A percentile compares a stretch with the other conserved stretches of the same genome.
Evolutionary conservation across 2,113 vertebrate species (phyloP).

Genomic region (Alces alces): DNA sequence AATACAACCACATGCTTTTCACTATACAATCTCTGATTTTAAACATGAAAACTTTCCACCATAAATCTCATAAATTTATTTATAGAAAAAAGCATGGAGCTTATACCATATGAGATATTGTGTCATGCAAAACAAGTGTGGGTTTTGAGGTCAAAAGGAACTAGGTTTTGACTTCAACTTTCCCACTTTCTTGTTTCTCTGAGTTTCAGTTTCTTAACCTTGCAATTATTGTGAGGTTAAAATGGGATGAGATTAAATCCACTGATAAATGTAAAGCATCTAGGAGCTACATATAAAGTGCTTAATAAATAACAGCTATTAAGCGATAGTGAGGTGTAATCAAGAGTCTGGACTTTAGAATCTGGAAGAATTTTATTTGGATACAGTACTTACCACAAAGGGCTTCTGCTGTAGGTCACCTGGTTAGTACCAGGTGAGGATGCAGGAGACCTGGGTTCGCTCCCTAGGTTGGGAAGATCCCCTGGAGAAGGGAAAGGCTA

Average conservation of each 20-base stretch:
- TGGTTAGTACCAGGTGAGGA: neutral
- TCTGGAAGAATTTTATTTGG: neutral
- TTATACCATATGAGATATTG: neutral
- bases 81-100: neutral
- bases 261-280: neutral
- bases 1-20: neutral
- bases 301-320: neutral
- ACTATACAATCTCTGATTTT: neutral
- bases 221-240: neutral
- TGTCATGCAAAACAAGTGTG: neutral
- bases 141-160: neutral
- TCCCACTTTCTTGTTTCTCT: neutral
- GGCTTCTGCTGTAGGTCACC: neutral
- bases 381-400: neutral
- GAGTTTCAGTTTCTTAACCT: neutral
- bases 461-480: neutral
- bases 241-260: neutral
- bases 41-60: neutral
- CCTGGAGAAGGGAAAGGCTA: neutral
- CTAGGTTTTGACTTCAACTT: neutral
- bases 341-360: neutral
- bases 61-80: neutral
- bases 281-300: neutral
- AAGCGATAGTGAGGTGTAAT: neutral
- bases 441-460: neutral